phyloP scores from a whole-genome alignment of 2,888 invertebrate species.

The Callyntrura guangdongensis region DNA sequence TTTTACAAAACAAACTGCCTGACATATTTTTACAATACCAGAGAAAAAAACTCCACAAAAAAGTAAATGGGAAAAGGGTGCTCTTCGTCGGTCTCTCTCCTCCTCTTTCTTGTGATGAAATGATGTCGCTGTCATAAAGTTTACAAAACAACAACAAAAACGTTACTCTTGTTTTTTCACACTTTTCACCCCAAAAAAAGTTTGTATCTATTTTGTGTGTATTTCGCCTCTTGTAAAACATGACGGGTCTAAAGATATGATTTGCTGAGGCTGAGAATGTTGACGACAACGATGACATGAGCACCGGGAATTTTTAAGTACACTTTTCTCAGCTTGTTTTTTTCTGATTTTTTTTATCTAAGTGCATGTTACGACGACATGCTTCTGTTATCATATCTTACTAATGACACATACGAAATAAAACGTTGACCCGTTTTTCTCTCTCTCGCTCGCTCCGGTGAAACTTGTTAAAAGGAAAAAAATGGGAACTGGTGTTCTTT shows the following conservation, averaged over 20 bases:
- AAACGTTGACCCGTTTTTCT: slow-evolving; percentile 70
- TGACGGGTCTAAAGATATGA: slow-evolving; percentile 26
- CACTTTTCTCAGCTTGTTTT: background rate
- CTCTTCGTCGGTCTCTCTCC: background rate
- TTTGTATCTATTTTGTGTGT: background rate
- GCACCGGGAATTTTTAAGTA: too few relatives aligned
- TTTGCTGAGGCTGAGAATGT: background rate
- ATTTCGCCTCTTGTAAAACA: slow-evolving; percentile 4
- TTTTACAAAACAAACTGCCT: too few relatives aligned
- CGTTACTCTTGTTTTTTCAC: background rate
- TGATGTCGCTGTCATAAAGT: slow-evolving; percentile 30
- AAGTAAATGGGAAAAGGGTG: background rate
- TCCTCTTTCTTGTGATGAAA: background rate
- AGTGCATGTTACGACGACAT: slow-evolving; percentile 30
- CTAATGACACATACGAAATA: slow-evolving; percentile 41
- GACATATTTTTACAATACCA: background rate
- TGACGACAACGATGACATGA: background rate
- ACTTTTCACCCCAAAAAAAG: slow-evolving; percentile 27
- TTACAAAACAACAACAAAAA: slow-evolving; percentile 20
- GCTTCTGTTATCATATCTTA: slow-evolving; percentile 57
- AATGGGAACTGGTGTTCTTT: background rate
- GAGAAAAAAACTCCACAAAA: background rate
- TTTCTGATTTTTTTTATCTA: background rate
- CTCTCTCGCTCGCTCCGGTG: background rate
- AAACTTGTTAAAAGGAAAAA: slow-evolving; percentile 26